Base-by-base conservation (phyloP, 2,797 vertebrate species). In the Hippocampus kuda region DNA sequence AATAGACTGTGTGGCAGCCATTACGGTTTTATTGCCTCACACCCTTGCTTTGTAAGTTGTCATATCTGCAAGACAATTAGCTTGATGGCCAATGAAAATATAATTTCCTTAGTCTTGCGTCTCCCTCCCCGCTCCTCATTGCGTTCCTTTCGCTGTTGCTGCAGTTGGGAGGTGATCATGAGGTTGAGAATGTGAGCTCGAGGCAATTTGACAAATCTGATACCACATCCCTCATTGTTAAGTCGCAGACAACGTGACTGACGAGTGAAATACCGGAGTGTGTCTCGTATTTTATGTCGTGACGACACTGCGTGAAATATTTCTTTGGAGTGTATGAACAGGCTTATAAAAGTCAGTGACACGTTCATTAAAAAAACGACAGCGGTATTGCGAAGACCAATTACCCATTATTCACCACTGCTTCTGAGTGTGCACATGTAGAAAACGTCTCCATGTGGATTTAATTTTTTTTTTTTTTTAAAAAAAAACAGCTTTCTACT, bases 1-100 rank as follows among this genome's bases (percentile, higher is more conserved):
- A 62, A 65, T 24, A 63, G 42, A 74, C 70, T 70, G 59, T 66
- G 74, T 70, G 70, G 61, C 53, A 66, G 64, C 69, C 26, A 75
- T 76, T 72, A 69, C 72, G 70, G 60, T 77, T 66, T n/a, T 74
- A 65, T 72, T 66, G 72, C 26, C 65, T 65, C 63, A 61, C 70
- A 68, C 70, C 54, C 57, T 69, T n/a, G 49, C 75, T 68, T 64
- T 11, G 41, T 71, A 66, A 77, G 69, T 76, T 81, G 78, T 86
- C 82, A 79, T 75, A 70, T 82, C 69, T 71, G 54, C 65, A 66
- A 73, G 76, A 79, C 76, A 85, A 84, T 87, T 87, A 85, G 75
- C 67, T 67, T 72, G 80, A 81, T 76, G 73, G 72, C 72, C 78
- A 72, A 71, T 75, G 79, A 78, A 83, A 86, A 81, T 75, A 79